Percentiles rank a stretch among this genome's conserved stretches.
phyloP scores from a whole-genome alignment of 2,113 vertebrate species.

The Glareola pratincola region DNA sequence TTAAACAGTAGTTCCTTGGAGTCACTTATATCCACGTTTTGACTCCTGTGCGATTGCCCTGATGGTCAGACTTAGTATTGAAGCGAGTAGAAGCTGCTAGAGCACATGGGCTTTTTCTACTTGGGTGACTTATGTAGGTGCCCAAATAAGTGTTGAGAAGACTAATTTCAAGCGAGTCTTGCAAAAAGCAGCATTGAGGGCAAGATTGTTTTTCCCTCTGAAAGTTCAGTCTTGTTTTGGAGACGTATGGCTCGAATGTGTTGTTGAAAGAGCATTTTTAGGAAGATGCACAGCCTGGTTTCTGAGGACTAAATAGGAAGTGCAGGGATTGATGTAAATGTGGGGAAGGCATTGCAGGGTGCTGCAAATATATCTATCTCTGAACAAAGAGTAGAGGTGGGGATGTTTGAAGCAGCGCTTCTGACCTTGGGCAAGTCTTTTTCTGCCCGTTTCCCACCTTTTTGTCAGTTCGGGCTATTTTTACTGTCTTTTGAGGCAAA shows the following conservation, averaged over 20 bases:
- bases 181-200: neutral
- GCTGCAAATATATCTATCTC: neutral
- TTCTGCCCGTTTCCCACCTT: neutral
- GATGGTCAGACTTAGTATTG: rapidly evolving
- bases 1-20: neutral
- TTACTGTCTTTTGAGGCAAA: neutral
- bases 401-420: neutral
- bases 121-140: neutral
- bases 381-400: neutral
- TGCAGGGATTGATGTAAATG: neutral
- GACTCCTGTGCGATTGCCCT: neutral
- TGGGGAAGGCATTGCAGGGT: neutral
- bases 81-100: neutral
- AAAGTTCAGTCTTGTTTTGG: neutral
- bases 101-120: neutral
- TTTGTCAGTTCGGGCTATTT: neutral
- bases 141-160: neutral
- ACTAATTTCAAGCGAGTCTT: neutral
- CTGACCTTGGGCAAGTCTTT: neutral
- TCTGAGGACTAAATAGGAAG: neutral
- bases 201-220: neutral
- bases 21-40: neutral
- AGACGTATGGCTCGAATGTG: neutral
- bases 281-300: neutral
- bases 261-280: neutral